Percentiles rank a stretch among this genome's conserved stretches.
phyloP scores from a whole-genome alignment of 2,113 vertebrate genomes.

The Grammomys surdaster region DNA sequence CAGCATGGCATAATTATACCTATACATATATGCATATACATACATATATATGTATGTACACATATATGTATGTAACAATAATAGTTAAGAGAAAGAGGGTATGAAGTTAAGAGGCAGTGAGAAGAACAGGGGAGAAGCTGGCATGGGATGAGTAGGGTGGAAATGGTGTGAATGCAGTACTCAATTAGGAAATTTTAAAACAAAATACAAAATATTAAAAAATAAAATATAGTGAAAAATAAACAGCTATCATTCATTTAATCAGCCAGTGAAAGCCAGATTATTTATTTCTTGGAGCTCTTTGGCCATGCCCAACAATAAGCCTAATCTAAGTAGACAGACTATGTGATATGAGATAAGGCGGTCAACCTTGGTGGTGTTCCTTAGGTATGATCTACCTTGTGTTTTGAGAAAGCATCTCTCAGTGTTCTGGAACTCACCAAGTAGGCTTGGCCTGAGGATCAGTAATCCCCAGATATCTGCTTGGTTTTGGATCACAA shows the following conservation, averaged over 20 bases:
- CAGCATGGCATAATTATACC: neutral
- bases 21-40: neutral
- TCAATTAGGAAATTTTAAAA: neutral
- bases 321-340: neutral
- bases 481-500: too few species aligned
- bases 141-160: neutral
- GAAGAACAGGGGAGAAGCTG: neutral
- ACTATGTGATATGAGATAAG: neutral
- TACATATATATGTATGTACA: neutral
- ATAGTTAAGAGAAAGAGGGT: neutral
- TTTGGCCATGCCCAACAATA: neutral
- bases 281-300: slow-evolving; percentile 33
- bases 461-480: neutral
- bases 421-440: neutral
- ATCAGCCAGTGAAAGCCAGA: neutral
- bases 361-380: neutral
- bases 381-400: neutral
- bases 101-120: neutral
- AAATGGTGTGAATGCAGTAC: neutral
- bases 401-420: neutral
- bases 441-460: neutral
- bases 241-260: neutral
- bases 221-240: neutral
- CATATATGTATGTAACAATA: neutral
- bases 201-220: neutral